These are phyloP conservation scores for Azorinus chamasolen DNA, from an alignment of 2,888 invertebrate genomes.

Conservation along the genomic window DNA sequence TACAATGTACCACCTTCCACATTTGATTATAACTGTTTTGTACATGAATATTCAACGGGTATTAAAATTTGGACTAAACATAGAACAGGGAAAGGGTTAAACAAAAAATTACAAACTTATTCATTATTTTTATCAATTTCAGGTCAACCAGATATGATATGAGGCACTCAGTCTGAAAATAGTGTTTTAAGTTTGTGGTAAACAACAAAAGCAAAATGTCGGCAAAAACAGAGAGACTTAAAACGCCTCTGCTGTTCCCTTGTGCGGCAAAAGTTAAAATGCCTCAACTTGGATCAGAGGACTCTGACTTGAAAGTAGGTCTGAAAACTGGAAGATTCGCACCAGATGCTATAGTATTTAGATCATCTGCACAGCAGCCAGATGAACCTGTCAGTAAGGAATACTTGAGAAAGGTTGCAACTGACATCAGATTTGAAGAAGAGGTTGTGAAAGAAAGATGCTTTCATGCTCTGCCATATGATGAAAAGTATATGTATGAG, in stretches of 20 bases:
- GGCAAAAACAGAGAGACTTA: constrained; percentile 56
- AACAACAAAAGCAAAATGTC: constrained; percentile 24
- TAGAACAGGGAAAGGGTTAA: too few species aligned
- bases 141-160: too few species aligned
- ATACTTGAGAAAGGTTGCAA: constrained; percentile 80
- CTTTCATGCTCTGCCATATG: constrained; percentile 84
- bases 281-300: constrained; percentile 80
- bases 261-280: constrained; percentile 81
- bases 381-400: constrained; percentile 72
- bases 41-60: too few species aligned
- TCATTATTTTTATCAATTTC: too few species aligned
- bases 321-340: constrained; percentile 53
- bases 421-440: constrained; percentile 82
- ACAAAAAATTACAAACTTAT: too few species aligned
- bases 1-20: too few species aligned
- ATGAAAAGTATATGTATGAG: constrained; percentile 81
- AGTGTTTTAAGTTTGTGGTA: too few species aligned
- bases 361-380: constrained; percentile 37
- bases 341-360: constrained; percentile 65
- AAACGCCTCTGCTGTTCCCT: constrained; percentile 76
- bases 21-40: too few species aligned
- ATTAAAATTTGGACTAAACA: too few species aligned
- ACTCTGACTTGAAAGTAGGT: constrained; percentile 65
- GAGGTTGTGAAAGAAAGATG: constrained; percentile 84
- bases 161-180: too few species aligned